These are phyloP conservation scores for Rhyacophila evoluta DNA, from an alignment of 2,888 invertebrate species.

Conservation along the genomic window DNA sequence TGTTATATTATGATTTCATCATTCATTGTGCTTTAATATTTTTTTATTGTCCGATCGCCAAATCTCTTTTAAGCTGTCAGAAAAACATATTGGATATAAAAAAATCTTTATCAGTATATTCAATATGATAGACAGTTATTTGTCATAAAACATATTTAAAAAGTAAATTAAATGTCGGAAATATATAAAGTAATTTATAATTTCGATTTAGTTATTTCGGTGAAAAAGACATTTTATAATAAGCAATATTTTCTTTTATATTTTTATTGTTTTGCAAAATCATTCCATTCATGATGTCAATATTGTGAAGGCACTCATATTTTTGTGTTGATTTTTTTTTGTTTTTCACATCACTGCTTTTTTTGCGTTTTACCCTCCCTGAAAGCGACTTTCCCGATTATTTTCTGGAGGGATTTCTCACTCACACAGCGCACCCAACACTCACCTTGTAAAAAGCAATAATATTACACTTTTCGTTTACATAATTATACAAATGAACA, in stretches of 20 bases:
- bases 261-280: background rate
- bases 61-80: background rate
- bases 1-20: constrained; percentile 27
- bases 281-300: constrained; percentile 7
- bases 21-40: background rate
- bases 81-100: background rate
- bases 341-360: constrained; percentile 53
- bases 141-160: background rate
- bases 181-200: no score
- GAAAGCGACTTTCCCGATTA: constrained; percentile 68
- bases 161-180: no score
- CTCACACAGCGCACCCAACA: constrained; percentile 67
- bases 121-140: background rate
- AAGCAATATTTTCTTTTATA: background rate
- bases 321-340: constrained; percentile 35
- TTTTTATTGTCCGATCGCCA: background rate
- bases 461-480: constrained; percentile 25
- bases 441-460: constrained; percentile 40
- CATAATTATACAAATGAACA: constrained; percentile 6
- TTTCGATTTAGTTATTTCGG: no score
- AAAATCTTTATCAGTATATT: background rate
- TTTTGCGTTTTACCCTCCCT: constrained; percentile 57
- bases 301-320: constrained; percentile 32
- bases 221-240: background rate
- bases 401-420: constrained; percentile 69